Base-by-base conservation (phyloP, 2,888 invertebrate genomes). In the Napeogenes inachia region DNA sequence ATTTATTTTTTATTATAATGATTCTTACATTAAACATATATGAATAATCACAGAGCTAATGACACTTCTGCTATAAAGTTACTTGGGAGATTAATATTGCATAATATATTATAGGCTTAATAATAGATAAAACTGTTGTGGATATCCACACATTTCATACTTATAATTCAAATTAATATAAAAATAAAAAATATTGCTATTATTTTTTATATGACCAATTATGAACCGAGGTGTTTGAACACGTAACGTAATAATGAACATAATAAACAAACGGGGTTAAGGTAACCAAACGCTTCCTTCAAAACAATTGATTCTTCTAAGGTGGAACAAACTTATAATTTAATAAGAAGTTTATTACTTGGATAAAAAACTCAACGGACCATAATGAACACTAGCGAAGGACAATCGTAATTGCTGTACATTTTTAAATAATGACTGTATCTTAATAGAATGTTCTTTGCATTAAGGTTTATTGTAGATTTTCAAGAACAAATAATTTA, bases 201-300 rank as follows among this genome's bases (percentile, higher is more conserved):
- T 35, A 35, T 35, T 6, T 21, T 21, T 35, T 4, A 35, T 35
- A 35, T 35, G 35, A 35, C 35, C 4, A 4, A 35, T 35, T 6
- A 35, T 5, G 35, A 35, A 4, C 35, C 35, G 6, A 35, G 13
- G 13, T 13, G 6, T 21, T 42, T 42, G 10, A 42, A 42, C 12
- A 12, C 42, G 8, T 3, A 8, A 42, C 42, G 10, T 10, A 42
- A 42, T 42, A 42, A 42, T 42, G 10, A 42, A 42, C 42, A 42
- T 42, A 68, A 21, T 21, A 21, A 21, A 21, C 21, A 21, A 87
- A 76, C 75, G 78, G 75, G 87, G 87, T 85, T 79, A 87, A 88
- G 87, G 87, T 75, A 73, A 82, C 68, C 65, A 71, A 75, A 70
- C 73, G 73, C 78, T 84, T 84, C 82, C 83, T 83, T 69, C 66